Percentiles rank a stretch among this genome's conserved stretches.
Conservation (phyloP, 2,797 vertebrate species). For the Acridotheres tristis region DNA sequence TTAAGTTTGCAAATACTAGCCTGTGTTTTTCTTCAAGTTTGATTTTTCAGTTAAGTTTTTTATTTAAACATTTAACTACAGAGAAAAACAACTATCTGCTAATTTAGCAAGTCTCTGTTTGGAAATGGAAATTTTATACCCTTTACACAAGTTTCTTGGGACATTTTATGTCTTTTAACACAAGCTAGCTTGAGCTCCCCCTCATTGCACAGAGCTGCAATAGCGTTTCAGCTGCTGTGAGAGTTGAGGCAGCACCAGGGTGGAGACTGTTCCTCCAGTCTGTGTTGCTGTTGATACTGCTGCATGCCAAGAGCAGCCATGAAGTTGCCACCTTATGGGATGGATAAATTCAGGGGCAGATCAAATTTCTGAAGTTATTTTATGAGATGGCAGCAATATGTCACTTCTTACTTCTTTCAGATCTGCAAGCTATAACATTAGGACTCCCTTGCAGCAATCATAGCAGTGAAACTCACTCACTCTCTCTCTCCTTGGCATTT, state of each 20-base stretch:
- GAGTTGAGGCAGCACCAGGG: not conserved
- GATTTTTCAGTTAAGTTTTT: not conserved
- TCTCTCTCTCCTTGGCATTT: not conserved
- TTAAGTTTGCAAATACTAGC: not conserved
- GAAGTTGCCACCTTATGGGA: not conserved
- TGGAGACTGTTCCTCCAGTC: not conserved
- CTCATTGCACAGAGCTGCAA: not conserved
- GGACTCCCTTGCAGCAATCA: not conserved
- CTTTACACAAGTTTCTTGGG: not conserved
- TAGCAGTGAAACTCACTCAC: fast-evolving
- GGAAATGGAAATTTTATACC: not conserved
- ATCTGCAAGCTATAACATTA: not conserved
- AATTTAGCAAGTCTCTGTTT: not conserved
- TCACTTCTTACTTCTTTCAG: not conserved
- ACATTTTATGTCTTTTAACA: not conserved
- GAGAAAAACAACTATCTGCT: not conserved
- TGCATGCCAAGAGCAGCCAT: not conserved
- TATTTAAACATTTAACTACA: not conserved
- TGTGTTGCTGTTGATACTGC: not conserved
- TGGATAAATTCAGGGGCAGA: not conserved
- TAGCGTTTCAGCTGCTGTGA: not conserved
- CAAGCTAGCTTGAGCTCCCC: not conserved
- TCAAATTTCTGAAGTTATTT: not conserved
- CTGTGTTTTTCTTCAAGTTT: not conserved
- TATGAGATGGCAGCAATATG: not conserved